A percentile compares a stretch with the other conserved stretches of the same genome.
Evolutionary conservation across 2,113 vertebrate species (phyloP).

Genomic region (Pachyramphus minor): DNA sequence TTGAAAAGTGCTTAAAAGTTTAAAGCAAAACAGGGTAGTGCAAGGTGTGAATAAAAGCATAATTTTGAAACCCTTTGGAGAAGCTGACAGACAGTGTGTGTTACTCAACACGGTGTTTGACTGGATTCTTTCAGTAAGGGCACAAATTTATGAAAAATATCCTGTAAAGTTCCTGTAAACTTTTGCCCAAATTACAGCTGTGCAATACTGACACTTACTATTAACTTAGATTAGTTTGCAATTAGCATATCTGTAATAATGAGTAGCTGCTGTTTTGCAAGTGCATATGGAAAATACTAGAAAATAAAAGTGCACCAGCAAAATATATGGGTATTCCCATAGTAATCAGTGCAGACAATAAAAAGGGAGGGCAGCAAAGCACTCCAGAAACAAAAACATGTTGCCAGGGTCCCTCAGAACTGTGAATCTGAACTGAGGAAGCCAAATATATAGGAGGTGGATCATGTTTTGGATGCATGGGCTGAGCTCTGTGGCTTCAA

Average conservation of each 20-base stretch:
- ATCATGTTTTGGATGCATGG: not conserved
- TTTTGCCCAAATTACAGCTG: not conserved
- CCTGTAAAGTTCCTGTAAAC: not conserved
- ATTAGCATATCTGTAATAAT: not conserved
- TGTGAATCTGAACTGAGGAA: not conserved
- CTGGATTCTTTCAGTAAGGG: not conserved
- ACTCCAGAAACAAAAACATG: rapidly evolving
- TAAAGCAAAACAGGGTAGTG: not conserved
- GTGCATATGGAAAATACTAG: not conserved
- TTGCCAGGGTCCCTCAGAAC: not conserved
- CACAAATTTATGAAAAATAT: not conserved
- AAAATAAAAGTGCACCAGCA: not conserved
- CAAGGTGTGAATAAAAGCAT: not conserved
- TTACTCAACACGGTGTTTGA: not conserved
- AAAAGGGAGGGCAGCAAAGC: not conserved
- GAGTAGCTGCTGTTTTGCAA: not conserved
- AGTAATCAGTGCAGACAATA: not conserved
- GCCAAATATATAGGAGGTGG: rapidly evolving
- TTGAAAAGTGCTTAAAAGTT: not conserved
- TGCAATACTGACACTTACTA: not conserved
- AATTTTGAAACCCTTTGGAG: not conserved
- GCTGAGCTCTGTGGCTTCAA: not conserved
- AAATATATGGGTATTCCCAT: rapidly evolving
- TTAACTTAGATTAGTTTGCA: not conserved
- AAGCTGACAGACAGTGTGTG: not conserved